Conservation (phyloP, 2,113 vertebrate species). For the Eulemur macaco region DNA sequence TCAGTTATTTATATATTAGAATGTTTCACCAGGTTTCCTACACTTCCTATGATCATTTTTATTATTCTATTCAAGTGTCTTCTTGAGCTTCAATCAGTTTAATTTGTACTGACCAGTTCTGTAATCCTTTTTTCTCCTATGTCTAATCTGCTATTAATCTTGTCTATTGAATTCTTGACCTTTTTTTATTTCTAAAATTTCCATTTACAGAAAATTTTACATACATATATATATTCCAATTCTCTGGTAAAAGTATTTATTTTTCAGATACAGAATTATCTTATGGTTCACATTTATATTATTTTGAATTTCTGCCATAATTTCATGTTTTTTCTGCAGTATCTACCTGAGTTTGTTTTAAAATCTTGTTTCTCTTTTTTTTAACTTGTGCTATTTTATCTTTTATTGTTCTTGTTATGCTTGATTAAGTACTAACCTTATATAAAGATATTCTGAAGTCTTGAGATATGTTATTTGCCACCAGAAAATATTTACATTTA, state of each 20-base stretch:
- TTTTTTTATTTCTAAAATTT: neutral
- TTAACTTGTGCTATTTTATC: neutral
- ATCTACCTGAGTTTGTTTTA: neutral
- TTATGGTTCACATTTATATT: neutral
- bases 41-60: neutral
- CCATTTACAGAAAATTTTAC: neutral
- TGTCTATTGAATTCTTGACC: neutral
- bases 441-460: neutral
- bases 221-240: neutral
- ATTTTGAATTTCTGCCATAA: neutral
- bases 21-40: neutral
- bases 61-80: neutral
- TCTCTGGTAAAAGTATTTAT: neutral
- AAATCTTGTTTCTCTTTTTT: neutral
- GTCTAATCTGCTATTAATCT: neutral
- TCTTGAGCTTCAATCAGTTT: neutral
- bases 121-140: neutral
- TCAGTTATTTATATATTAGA: neutral
- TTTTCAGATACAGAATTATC: neutral
- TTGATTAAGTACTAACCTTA: neutral
- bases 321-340: neutral
- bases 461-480: neutral
- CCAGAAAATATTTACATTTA: neutral
- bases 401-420: neutral
- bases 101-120: neutral